Evolutionary conservation across 1,140 invertebrate species (phyloP), one percentile per base, ranked within the genome.

Genomic region (Sminthurinus signatus): DNA sequence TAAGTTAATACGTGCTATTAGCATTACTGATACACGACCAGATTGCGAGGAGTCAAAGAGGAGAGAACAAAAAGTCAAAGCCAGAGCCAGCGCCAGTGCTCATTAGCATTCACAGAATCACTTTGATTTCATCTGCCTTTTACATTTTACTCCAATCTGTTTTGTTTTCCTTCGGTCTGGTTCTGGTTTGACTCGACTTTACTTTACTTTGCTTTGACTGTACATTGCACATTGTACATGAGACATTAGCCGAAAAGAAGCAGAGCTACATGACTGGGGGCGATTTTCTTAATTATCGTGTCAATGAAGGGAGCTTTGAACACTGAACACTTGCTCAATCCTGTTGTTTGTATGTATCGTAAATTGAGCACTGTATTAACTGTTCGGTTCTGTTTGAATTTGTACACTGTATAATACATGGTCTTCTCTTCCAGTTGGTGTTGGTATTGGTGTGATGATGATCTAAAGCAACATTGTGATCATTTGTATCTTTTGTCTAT

Each of bases 251-350:
- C 25, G 50, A 59, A 28, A n/a, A 43, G 44, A 60, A 60, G 57
- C 42, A 58, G 50, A 51, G 46, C 51, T 57, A 66, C 54, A 46
- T 61, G 48, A 64, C 66, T 64, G 43, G 42, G 60, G 62, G 59
- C 62, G 21, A 57, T 64, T 64, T 44, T 64, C 67, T n/a, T 68
- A 68, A 68, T 68, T 68, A 68, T 68, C 64, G 62, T 64, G 67
- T 68, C 67, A 68, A 64, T 68, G 67, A 64, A 43, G 57, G 50
- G 56, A 66, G 50, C 51, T 50, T 5, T 50, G 46, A 50, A 54
- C 23, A 54, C 51, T 54, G n/a, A 48, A 48, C 44, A 48, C 44
- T 48, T 25, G n/a, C n/a, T n/a, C n/a, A n/a, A n/a, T n/a, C n/a
- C n/a, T n/a, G n/a, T n/a, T n/a, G n/a, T n/a, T n/a, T n/a, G n/a